Percentiles rank a stretch among this genome's conserved stretches.
phyloP scores from a whole-genome alignment of 1,140 invertebrate genomes.

The Tetramorium simillimum region DNA sequence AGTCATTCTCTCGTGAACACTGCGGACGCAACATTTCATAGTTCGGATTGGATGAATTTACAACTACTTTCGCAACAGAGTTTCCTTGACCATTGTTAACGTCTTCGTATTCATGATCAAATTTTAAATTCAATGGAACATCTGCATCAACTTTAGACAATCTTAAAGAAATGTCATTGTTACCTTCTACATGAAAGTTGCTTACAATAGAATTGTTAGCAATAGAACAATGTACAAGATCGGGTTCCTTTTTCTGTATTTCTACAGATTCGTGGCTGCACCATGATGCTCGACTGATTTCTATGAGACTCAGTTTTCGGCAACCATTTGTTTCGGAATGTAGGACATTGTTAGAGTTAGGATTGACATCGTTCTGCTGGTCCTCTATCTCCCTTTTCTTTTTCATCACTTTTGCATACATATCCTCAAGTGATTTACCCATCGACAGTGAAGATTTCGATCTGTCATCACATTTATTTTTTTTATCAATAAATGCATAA shows the following conservation, averaged over 20 bases:
- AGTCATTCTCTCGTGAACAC: conserved; percentile 77
- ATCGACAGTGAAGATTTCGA: conserved; percentile 68
- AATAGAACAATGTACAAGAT: conserved; percentile 48
- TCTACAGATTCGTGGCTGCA: conserved; percentile 86
- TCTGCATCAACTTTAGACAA: conserved; percentile 56
- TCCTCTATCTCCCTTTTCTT: conserved; percentile 84
- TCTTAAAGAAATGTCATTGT: conserved; percentile 54
- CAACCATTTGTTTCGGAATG: conserved; percentile 66
- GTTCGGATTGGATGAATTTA: conserved; percentile 87
- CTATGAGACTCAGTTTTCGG: conserved; percentile 80
- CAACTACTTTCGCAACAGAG: neutral
- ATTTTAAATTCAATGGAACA: conserved; percentile 39
- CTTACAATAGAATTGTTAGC: neutral
- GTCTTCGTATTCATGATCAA: conserved; percentile 82
- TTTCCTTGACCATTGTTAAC: conserved; percentile 64
- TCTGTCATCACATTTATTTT: conserved; percentile 82
- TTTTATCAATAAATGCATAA: conserved; percentile 80
- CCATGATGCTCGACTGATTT: conserved; percentile 81
- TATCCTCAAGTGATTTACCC: conserved; percentile 91
- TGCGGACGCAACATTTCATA: conserved; percentile 89
- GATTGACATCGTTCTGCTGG: conserved; percentile 45
- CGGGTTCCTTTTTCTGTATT: conserved; percentile 78
- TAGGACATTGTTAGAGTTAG: conserved; percentile 58
- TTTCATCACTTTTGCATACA: conserved; percentile 95
- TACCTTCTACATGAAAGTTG: conserved; percentile 52